A percentile compares a stretch with the other conserved stretches of the same genome.
phyloP scores from a whole-genome alignment of 2,113 vertebrate species.

The Sapayoa aenigma region DNA sequence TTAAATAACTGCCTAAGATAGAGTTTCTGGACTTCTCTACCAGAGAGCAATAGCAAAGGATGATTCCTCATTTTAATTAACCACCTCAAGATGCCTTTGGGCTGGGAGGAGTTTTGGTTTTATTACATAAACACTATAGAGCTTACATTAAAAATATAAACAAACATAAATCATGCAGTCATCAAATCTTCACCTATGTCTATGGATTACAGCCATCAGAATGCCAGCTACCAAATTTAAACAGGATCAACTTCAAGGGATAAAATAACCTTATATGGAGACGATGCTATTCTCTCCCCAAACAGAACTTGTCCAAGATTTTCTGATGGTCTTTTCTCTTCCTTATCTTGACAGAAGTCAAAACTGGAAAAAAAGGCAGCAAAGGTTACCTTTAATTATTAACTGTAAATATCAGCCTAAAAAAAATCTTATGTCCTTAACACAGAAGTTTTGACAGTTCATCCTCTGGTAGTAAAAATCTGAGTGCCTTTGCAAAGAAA shows the following conservation, averaged over 20 bases:
- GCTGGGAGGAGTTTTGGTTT: neutral
- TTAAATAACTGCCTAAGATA: neutral
- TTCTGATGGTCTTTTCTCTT: slow-evolving; percentile 84
- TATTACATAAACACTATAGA: neutral
- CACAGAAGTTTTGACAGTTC: neutral
- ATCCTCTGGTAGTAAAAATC: neutral
- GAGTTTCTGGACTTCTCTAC: neutral
- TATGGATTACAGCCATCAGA: neutral
- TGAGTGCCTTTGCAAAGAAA: neutral
- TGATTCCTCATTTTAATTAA: neutral
- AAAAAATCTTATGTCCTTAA: neutral
- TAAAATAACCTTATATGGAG: slow-evolving; percentile 84
- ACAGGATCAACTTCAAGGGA: neutral
- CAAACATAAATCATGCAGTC: neutral
- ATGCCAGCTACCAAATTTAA: neutral
- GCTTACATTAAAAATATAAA: neutral
- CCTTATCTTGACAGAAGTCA: slow-evolving; percentile 87
- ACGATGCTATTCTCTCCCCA: slow-evolving; percentile 88
- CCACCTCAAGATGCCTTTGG: neutral
- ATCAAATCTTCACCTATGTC: neutral
- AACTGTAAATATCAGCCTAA: neutral
- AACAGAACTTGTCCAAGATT: slow-evolving; percentile 92
- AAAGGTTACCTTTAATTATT: neutral
- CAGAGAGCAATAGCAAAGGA: neutral
- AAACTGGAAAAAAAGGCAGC: slow-evolving; percentile 74